These are phyloP conservation scores for Parnassius apollo DNA, from an alignment of 2,888 invertebrate species.

Conservation along the genomic window DNA sequence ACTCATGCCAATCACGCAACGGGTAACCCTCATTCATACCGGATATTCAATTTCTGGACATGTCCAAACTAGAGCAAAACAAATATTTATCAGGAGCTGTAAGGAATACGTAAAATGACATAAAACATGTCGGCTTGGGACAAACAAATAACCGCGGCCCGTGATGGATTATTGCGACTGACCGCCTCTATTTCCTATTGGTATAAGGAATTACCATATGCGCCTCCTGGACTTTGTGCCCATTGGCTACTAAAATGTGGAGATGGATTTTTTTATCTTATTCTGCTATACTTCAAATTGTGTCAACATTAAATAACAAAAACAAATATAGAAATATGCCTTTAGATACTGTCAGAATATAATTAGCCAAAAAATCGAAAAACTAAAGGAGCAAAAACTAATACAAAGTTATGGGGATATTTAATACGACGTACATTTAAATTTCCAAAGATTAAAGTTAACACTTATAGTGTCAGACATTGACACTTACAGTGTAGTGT, in stretches of 20 bases:
- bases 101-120: slow-evolving; percentile 79
- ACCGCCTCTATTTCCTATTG: slow-evolving; percentile 80
- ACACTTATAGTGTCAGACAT: no score
- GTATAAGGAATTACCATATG: slow-evolving; percentile 81
- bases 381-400: no score
- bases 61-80: slow-evolving; percentile 73
- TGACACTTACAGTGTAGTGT: no score
- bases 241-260: slow-evolving; percentile 41
- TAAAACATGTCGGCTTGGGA: slow-evolving; percentile 66
- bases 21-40: slow-evolving; percentile 53
- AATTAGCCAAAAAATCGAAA: no score
- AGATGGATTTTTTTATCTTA: slow-evolving; percentile 37
- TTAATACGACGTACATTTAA: no score
- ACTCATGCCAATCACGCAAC: slow-evolving; percentile 67
- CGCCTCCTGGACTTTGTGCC: slow-evolving; percentile 60
- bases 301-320: no score
- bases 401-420: no score
- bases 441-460: no score
- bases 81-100: slow-evolving; percentile 81
- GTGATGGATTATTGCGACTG: slow-evolving; percentile 81
- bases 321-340: no score
- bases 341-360: no score
- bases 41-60: slow-evolving; percentile 78
- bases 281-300: neutral
- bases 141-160: slow-evolving; percentile 63